Percentiles rank a stretch among this genome's conserved stretches.
Evolutionary conservation across 2,113 vertebrate species (phyloP).

Genomic region (Dunckerocampus dactyliophorus): DNA sequence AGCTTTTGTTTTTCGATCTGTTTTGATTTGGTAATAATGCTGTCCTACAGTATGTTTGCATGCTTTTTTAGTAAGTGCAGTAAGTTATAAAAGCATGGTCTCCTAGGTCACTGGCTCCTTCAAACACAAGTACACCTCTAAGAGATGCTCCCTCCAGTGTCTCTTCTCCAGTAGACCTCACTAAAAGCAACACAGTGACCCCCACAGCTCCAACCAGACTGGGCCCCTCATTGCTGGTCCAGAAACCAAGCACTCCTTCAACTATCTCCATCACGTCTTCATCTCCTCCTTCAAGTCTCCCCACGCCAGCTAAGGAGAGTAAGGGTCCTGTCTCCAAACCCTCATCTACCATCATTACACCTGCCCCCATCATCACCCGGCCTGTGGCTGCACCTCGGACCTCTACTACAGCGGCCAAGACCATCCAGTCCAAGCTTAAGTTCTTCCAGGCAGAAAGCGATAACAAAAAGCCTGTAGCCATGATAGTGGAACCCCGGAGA

Average conservation of each 20-base stretch:
- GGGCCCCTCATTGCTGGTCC: constrained; percentile 24
- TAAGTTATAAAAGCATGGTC: neutral
- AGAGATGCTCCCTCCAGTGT: constrained; percentile 32
- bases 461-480: constrained; percentile 12
- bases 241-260: constrained; percentile 32
- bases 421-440: constrained; percentile 74
- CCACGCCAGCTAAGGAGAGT: constrained; percentile 6
- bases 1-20: no score
- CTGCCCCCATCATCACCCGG: constrained; percentile 1
- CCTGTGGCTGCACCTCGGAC: constrained; percentile 22
- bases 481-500: constrained; percentile 5
- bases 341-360: constrained; percentile 11
- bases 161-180: constrained; percentile 11
- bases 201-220: constrained; percentile 27
- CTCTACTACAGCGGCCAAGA: constrained; percentile 61
- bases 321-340: neutral
- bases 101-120: constrained; percentile 33
- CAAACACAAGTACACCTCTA: constrained; percentile 10
- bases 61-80: neutral
- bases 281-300: constrained; percentile 4
- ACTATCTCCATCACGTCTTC: constrained; percentile 8
- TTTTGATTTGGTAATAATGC: neutral
- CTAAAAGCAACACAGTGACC: constrained; percentile 17
- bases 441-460: constrained; percentile 61
- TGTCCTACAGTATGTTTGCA: neutral